A percentile compares a stretch with the other conserved stretches of the same genome.
phyloP scores from a whole-genome alignment of 1,140 invertebrate species.

The Drosophila sproati region DNA sequence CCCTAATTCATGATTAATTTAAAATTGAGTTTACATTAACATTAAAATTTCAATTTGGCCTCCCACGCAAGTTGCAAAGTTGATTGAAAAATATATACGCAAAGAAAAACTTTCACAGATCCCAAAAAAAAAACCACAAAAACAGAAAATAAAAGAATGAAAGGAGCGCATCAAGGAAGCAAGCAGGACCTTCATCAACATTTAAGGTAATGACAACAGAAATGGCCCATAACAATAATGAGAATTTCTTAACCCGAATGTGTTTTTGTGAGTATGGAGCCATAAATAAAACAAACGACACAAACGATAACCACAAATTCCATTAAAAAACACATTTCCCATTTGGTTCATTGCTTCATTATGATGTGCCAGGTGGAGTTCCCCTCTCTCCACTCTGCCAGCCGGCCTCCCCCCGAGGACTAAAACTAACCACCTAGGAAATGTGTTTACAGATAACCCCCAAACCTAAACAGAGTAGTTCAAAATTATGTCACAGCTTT shows the following conservation, averaged over 20 bases:
- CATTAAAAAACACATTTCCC: conserved; percentile 51
- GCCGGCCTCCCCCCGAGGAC: neutral
- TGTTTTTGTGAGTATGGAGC: conserved; percentile 18
- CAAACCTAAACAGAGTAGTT: conserved; percentile 19
- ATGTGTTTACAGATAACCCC: conserved; percentile 43
- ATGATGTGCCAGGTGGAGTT: conserved; percentile 47
- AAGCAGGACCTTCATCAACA: conserved; percentile 42
- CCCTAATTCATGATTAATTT: conserved; percentile 51
- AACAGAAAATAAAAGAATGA: too few relatives aligned
- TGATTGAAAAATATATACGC: conserved; percentile 42
- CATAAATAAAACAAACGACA: conserved; percentile 61
- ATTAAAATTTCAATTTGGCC: conserved; percentile 45
- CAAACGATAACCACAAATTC: conserved; percentile 57
- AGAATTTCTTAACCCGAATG: conserved; percentile 38
- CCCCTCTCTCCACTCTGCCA: neutral
- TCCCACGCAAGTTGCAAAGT: conserved; percentile 10
- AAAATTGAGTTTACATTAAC: conserved; percentile 51
- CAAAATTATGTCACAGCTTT: conserved; percentile 49
- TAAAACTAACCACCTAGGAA: conserved; percentile 25
- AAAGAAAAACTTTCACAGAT: conserved; percentile 8
- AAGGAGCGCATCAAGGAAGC: neutral
- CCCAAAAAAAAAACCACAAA: neutral
- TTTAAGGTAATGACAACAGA: conserved; percentile 54
- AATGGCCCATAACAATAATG: conserved; percentile 52
- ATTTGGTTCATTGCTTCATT: conserved; percentile 53